These are phyloP conservation scores for Indri indri DNA, from an alignment of 2,113 vertebrate genomes.

Conservation along the genomic window DNA sequence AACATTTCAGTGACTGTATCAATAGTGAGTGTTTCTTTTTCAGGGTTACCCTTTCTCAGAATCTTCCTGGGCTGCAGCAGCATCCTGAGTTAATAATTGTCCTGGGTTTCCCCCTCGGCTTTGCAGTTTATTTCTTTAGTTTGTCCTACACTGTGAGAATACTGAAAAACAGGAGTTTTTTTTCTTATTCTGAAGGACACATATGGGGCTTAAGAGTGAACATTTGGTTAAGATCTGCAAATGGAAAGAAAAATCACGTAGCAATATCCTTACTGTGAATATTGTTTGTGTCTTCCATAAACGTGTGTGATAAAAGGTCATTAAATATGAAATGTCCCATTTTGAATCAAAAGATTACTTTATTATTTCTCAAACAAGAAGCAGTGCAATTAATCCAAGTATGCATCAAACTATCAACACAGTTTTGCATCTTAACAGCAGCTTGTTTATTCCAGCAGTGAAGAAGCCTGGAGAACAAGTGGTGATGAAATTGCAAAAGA, in stretches of 20 bases:
- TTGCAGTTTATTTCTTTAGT: not conserved
- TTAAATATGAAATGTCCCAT: too few species aligned
- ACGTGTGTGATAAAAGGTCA: not conserved
- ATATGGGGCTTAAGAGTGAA: not conserved
- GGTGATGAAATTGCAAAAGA: too few species aligned
- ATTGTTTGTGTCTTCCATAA: too few species aligned
- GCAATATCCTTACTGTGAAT: not conserved
- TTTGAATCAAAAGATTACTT: too few species aligned
- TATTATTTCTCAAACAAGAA: too few species aligned
- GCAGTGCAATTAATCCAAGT: too few species aligned
- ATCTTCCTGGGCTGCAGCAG: not conserved
- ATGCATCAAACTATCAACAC: too few species aligned
- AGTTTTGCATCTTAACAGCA: too few species aligned
- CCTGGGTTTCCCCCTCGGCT: not conserved
- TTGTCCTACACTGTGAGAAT: not conserved
- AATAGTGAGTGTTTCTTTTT: not conserved
- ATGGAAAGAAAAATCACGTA: not conserved
- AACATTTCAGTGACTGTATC: not conserved
- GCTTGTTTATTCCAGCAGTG: too few species aligned
- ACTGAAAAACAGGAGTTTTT: not conserved
- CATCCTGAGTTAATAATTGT: not conserved
- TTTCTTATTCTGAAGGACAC: not conserved
- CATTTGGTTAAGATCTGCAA: not conserved
- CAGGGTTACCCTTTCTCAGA: not conserved
- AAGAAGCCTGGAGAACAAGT: too few species aligned